These are phyloP conservation scores for Caenorhabditis brenneri DNA, from an alignment of 1,140 invertebrate species.

Conservation along the genomic window DNA sequence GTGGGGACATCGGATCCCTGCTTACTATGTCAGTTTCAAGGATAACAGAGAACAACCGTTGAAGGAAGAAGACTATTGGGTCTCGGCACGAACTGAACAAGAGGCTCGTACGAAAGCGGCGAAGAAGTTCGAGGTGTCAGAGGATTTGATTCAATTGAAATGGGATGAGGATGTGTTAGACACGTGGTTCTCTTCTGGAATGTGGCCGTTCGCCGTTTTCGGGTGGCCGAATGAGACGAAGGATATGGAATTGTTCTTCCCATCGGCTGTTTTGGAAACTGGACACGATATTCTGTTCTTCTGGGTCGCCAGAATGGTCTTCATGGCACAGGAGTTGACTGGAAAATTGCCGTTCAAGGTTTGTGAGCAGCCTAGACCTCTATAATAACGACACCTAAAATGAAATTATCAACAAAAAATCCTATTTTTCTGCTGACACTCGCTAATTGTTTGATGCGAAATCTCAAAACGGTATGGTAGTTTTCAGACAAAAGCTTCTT, in stretches of 20 bases:
- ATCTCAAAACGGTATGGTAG: no score
- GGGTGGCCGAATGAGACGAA: constrained; percentile 87
- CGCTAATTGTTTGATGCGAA: no score
- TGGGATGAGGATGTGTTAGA: constrained; percentile 93
- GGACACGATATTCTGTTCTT: constrained; percentile 99
- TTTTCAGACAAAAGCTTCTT: no score
- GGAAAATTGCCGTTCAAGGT: constrained; percentile 86
- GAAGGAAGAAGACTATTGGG: constrained; percentile 83
- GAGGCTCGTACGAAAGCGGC: constrained; percentile 86
- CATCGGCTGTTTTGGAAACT: constrained; percentile 84
- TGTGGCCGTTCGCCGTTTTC: constrained; percentile 95
- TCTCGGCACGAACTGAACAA: constrained; percentile 82
- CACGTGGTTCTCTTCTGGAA: constrained; percentile 97
- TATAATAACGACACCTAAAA: no score
- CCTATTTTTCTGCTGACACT: no score
- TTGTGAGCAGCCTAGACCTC: no score
- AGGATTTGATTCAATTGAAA: constrained; percentile 76
- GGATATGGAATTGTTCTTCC: constrained; percentile 82
- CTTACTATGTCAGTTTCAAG: constrained; percentile 76
- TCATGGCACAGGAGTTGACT: constrained; percentile 87
- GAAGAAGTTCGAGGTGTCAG: constrained; percentile 78
- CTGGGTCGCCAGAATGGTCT: constrained; percentile 99
- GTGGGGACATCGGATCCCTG: constrained; percentile 99
- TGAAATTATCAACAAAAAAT: no score
- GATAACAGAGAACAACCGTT: constrained; percentile 52